Conservation (phyloP, 2,797 vertebrate species). For the Pagetopsis macropterus region DNA sequence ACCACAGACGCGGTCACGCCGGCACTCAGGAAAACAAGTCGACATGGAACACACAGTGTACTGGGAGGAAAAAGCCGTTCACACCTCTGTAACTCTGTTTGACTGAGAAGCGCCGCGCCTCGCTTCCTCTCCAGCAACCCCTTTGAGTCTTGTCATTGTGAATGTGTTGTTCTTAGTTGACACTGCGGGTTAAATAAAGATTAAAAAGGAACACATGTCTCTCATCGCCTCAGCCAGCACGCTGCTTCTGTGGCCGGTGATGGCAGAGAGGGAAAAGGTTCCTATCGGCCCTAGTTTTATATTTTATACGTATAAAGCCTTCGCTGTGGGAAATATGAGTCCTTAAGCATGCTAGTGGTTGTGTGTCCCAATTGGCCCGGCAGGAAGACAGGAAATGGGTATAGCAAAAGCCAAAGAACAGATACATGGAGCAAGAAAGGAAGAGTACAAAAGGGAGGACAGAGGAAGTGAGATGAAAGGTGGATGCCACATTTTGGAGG, state of each 20-base stretch:
- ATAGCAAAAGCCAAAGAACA: conserved; percentile 26
- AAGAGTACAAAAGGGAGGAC: conserved; percentile 10
- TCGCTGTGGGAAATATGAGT: conserved; percentile 61
- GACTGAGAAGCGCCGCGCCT: conserved; percentile 42
- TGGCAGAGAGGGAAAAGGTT: conserved; percentile 39
- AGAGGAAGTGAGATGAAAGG: background rate
- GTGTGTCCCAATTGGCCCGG: conserved; percentile 59
- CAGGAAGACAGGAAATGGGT: conserved; percentile 30
- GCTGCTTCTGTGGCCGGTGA: conserved; percentile 24
- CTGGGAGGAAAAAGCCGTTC: conserved; percentile 46
- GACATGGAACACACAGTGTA: conserved; percentile 41
- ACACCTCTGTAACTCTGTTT: conserved; percentile 49
- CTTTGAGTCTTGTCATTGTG: conserved; percentile 36
- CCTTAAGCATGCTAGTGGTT: conserved; percentile 33
- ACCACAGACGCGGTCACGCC: conserved; percentile 37
- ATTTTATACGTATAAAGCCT: conserved; percentile 43
- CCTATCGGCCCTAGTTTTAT: conserved; percentile 42
- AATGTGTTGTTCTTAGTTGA: conserved; percentile 52
- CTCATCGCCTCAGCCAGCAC: conserved; percentile 22
- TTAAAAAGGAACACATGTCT: conserved; percentile 49
- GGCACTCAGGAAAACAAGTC: conserved; percentile 40
- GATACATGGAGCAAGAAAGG: conserved; percentile 37
- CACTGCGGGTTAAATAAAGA: conserved; percentile 55
- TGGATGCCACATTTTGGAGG: conserved; percentile 11
- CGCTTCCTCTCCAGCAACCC: conserved; percentile 48